Base-by-base conservation (phyloP, 1,140 invertebrate genomes). In the Papilio machaon region DNA sequence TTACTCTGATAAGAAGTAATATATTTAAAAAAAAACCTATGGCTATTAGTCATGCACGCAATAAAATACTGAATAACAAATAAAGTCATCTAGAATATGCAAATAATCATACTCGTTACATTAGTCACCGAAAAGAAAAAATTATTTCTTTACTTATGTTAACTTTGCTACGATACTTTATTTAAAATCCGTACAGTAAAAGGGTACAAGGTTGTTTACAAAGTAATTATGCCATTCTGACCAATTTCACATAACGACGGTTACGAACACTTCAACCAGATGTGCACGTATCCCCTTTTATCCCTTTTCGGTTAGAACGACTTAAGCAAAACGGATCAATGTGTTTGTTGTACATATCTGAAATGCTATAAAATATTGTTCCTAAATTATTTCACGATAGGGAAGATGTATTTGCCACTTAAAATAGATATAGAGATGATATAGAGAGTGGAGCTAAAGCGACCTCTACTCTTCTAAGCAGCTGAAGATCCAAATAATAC, bases 211-310 rank as follows among this genome's bases (percentile, higher is more conserved):
- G 64, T 70, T 70, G 30, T 70, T 70, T 70, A 70, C 64, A 70
- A 70, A 70, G 64, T 38, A 70, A 70, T 70, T 70, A 70, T 70
- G 23, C 64, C 30, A 70, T 70, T 70, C 64, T 70, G 64, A 70
- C 30, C 64, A 70, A 70, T 70, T 70, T 70, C 64, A 70, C 13
- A 70, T 70, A 70, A 70, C 64, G 64, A 70, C 64, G 64, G 30
- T 35, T 15, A 17, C 64, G 15, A 43, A 43, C 38, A 70, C 64
- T 35, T 70, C 30, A 35, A 70, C 13, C 64, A 70, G 64, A 70
- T 70, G 64, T 35, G 64, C 64, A 70, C 64, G 30, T 17, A 70
- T 35, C 23, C 64, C 64, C 64, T 70, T 70, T 70, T 70, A 70
- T 70, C 64, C 64, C 64, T 70, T 70, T 70, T 70, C 6, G 64